A percentile compares a stretch with the other conserved stretches of the same genome.
Evolutionary conservation across 1,140 invertebrate genomes (phyloP).

Genomic region (Drosophila teissieri): DNA sequence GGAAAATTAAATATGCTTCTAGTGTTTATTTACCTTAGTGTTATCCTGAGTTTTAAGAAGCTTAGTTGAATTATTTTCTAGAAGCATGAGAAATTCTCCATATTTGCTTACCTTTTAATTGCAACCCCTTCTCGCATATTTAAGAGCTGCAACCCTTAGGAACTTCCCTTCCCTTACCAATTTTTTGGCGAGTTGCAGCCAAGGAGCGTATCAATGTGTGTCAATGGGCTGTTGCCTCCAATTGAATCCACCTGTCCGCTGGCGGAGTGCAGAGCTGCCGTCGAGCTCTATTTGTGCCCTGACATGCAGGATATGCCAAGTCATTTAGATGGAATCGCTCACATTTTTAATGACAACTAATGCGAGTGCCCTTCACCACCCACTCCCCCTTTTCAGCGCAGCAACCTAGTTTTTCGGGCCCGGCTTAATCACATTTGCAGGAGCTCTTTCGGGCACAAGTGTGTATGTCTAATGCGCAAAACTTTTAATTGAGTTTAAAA

Average conservation of each 20-base stretch:
- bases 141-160: not conserved
- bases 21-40: too few species aligned
- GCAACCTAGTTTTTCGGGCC: not conserved
- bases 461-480: conserved; percentile 75
- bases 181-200: conserved; percentile 10
- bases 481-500: conserved; percentile 83
- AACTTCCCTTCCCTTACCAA: not conserved
- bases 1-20: not conserved
- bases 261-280: conserved; percentile 6
- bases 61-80: too few species aligned
- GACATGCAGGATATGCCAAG: conserved; percentile 10
- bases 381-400: conserved; percentile 12
- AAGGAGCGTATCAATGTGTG: conserved; percentile 73
- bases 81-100: too few species aligned
- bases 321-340: conserved; percentile 66
- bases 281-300: conserved; percentile 6
- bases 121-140: not conserved
- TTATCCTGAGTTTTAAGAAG: too few species aligned
- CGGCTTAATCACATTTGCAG: conserved; percentile 45
- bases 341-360: conserved; percentile 76
- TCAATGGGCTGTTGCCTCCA: conserved; percentile 71
- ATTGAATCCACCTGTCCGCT: conserved; percentile 45
- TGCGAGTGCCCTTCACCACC: conserved; percentile 60
- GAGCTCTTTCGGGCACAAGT: conserved; percentile 58
- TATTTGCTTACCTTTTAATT: not conserved